Percentiles rank a stretch among this genome's conserved stretches.
phyloP scores from a whole-genome alignment of 2,113 vertebrate species.

The Mionectes macconnelli region DNA sequence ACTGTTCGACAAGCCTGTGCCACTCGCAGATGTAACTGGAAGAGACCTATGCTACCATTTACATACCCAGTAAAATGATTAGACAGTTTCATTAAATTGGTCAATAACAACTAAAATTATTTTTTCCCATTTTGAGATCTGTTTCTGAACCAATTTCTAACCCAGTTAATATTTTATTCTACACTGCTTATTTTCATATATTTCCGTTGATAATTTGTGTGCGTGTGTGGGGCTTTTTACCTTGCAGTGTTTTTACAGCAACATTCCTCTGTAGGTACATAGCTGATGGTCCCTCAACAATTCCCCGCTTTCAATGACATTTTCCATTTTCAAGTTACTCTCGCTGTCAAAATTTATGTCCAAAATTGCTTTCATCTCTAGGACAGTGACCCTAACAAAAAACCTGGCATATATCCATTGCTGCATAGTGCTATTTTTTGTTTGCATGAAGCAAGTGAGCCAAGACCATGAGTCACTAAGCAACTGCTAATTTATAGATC shows the following conservation, averaged over 20 bases:
- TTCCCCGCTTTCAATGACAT: neutral
- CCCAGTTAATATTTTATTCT: neutral
- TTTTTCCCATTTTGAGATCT: neutral
- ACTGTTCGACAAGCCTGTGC: neutral
- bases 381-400: neutral
- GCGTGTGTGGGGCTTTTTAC: accelerated
- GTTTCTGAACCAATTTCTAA: neutral
- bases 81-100: neutral
- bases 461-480: conserved; percentile 39
- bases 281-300: neutral
- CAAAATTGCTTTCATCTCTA: neutral
- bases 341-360: neutral
- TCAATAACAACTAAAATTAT: neutral
- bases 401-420: neutral
- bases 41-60: neutral
- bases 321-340: neutral
- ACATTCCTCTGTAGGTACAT: neutral
- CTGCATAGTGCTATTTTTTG: conserved; percentile 45
- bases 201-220: neutral
- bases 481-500: conserved; percentile 59
- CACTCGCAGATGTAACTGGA: neutral
- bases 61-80: neutral
- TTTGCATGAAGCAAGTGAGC: conserved; percentile 3
- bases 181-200: neutral
- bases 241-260: neutral